Conservation (phyloP, 1,140 invertebrate species). For the Sminthurinus signatus region DNA sequence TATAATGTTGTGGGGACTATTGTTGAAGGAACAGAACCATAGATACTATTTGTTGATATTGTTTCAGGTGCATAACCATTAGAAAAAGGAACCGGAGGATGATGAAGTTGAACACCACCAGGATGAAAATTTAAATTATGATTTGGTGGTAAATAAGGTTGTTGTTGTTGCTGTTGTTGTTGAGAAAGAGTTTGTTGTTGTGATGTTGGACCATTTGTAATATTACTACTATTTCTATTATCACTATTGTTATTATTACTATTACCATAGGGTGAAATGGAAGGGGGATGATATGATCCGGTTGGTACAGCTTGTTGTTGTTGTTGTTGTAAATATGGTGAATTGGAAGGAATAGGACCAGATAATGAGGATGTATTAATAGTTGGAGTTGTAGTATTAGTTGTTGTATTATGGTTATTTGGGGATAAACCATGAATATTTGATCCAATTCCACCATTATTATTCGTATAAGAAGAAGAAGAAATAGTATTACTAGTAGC, state of each 20-base stretch:
- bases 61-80: slow-evolving; percentile 21
- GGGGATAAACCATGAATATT: no score
- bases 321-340: slow-evolving; percentile 26
- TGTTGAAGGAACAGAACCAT: slow-evolving; percentile 5
- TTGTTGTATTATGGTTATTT: slow-evolving; percentile 15
- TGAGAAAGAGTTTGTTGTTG: no score
- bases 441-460: no score
- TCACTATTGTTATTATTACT: slow-evolving; percentile 4
- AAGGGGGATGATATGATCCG: slow-evolving; percentile 13
- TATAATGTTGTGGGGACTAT: slow-evolving; percentile 53
- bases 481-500: no score
- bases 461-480: no score
- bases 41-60: neutral
- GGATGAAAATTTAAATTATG: slow-evolving; percentile 41
- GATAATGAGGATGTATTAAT: no score
- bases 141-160: slow-evolving; percentile 46
- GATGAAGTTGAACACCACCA: neutral
- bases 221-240: no score
- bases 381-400: slow-evolving; percentile 11
- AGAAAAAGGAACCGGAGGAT: slow-evolving; percentile 10
- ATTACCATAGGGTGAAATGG: slow-evolving; percentile 21
- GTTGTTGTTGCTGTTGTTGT: slow-evolving; percentile 41
- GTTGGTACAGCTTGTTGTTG: slow-evolving; percentile 31
- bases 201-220: no score
- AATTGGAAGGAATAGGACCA: slow-evolving; percentile 8